Evolutionary conservation across 1,140 invertebrate genomes (phyloP).

Genomic region (Lordiphosa collinella): DNA sequence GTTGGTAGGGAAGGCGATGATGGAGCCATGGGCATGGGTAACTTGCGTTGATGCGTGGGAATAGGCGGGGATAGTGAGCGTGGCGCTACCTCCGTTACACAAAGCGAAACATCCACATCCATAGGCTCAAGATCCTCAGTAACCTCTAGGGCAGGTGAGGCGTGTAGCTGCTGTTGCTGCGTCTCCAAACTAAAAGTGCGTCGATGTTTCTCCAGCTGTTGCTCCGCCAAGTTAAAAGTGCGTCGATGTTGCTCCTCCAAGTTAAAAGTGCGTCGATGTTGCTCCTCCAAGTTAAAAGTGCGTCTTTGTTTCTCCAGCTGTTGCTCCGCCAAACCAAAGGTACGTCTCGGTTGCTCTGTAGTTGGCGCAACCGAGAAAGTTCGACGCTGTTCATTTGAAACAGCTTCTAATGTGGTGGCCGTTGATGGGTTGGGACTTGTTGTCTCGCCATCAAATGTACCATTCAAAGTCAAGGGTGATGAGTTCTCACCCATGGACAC

Average conservation of each 20-base stretch:
- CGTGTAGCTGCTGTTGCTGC: constrained; percentile 3
- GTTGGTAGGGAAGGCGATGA: constrained; percentile 19
- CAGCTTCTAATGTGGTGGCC: neutral
- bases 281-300: neutral
- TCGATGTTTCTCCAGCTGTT: neutral
- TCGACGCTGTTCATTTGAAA: constrained; percentile 6
- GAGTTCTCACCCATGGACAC: constrained; percentile 19
- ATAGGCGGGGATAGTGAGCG: constrained; percentile 15
- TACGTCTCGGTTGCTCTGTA: neutral
- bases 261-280: constrained; percentile 2
- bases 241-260: neutral
- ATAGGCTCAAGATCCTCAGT: constrained; percentile 54
- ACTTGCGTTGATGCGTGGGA: constrained; percentile 22
- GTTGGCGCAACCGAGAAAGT: constrained; percentile 39
- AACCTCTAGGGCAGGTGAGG: constrained; percentile 40
- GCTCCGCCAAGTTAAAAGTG: neutral
- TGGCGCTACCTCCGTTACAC: neutral
- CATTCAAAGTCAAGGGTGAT: constrained; percentile 9
- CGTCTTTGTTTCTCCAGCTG: neutral
- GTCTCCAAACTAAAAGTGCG: constrained; percentile 6
- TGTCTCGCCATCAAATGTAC: constrained; percentile 34
- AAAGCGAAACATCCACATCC: constrained; percentile 55
- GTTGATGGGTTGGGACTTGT: neutral
- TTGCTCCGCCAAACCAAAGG: neutral
- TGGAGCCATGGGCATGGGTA: neutral